Evolutionary conservation across 2,797 vertebrate genomes (phyloP), one percentile per base, ranked within the genome.

Genomic region (Argentina silus): DNA sequence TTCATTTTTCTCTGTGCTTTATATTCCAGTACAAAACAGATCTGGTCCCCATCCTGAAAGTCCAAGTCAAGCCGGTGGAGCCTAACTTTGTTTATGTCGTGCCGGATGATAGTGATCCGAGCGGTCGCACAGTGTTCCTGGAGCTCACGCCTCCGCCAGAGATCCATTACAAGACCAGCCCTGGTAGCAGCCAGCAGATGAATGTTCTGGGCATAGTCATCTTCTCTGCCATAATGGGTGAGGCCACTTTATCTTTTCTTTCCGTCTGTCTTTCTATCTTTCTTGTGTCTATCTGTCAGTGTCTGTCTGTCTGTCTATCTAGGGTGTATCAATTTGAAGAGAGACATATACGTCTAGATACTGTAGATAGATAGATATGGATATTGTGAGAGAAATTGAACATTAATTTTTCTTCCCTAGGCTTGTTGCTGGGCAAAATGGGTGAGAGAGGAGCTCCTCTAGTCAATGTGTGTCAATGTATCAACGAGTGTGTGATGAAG

Each of bases 401-500:
- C 47, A 65, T 14, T 36, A 14, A 0, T 6, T 70, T 21, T 51
- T 60, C 17, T 55, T 10, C 17, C 6, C 43, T 78, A 97, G 96
- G 96, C 56, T 90, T 97, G 27, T 85, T 97, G 69, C 83, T 97
- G 82, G 96, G 96, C 3, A 94, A 93, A 75, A 97, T 97, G 96
- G 96, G 96, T 0, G 94, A 97, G 69, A 90, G 96, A 60, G 96
- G 96, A 63, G 77, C 89, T 0, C 96, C 96, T 0, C 87, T 97
- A 77, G 89, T 97, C 11, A 96, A 93, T 1, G 95, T 97, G 7
- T 97, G 96, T 86, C 96, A 96, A 90, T 96, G 96, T 6, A 93
- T 97, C 81, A 97, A 97, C 0, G 96, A 97, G 83, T 96, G 95
- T 0, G 96, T 97, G 0, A 97, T 97, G 96, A 96, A 96, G 85